A percentile compares a stretch with the other conserved stretches of the same genome.
These are phyloP conservation scores for Poecilia velifera DNA, from an alignment of 2,797 vertebrate genomes.

Conservation along the genomic window DNA sequence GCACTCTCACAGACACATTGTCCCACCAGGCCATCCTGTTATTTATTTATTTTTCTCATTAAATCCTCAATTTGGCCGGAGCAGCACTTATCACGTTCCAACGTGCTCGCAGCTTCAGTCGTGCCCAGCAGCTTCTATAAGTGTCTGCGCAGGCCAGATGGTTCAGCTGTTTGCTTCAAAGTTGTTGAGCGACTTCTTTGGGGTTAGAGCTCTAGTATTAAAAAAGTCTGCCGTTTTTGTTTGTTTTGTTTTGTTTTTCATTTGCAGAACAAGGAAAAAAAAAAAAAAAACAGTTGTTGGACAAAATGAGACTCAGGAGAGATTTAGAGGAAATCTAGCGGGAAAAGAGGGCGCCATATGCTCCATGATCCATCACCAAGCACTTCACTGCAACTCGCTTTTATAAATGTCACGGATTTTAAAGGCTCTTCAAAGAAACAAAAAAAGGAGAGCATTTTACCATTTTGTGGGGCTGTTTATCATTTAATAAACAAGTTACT, in stretches of 20 bases:
- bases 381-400: slow-evolving; percentile 38
- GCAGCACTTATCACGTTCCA: slow-evolving; percentile 45
- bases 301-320: slow-evolving; percentile 46
- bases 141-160: slow-evolving; percentile 8
- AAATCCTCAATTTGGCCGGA: slow-evolving; percentile 59
- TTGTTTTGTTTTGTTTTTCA: slow-evolving; percentile 14
- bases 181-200: slow-evolving; percentile 36
- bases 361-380: slow-evolving; percentile 51
- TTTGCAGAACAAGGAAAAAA: slow-evolving; percentile 26
- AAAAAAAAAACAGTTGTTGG: slow-evolving; percentile 5
- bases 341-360: slow-evolving; percentile 65
- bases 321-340: slow-evolving; percentile 69
- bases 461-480: slow-evolving; percentile 21
- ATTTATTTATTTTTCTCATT: slow-evolving; percentile 50
- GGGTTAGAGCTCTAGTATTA: slow-evolving; percentile 29
- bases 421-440: slow-evolving; percentile 35
- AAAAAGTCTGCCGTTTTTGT: neutral
- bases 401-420: slow-evolving; percentile 44
- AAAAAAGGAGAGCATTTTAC: slow-evolving; percentile 38
- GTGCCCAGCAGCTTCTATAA: slow-evolving; percentile 23
- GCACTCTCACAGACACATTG: slow-evolving; percentile 22
- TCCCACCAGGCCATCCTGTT: slow-evolving; percentile 40
- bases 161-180: slow-evolving; percentile 54
- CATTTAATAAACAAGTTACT: slow-evolving; percentile 25
- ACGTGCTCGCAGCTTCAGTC: slow-evolving; percentile 37